Conservation (phyloP, 2,888 invertebrate species). For the Nemotelus pantherinus region DNA sequence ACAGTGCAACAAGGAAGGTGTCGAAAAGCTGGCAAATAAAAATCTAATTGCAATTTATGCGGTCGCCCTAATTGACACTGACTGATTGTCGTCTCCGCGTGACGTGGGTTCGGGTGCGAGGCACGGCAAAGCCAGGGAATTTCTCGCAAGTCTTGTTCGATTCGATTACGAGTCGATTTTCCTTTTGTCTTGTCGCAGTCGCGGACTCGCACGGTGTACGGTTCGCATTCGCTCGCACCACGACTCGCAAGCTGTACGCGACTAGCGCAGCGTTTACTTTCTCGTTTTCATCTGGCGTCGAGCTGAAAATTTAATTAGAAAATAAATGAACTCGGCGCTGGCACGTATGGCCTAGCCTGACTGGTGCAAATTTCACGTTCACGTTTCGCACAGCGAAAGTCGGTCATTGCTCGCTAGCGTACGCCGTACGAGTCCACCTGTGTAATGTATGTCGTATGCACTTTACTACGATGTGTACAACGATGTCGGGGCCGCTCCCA, state of each 20-base stretch:
- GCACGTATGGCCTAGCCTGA: background rate
- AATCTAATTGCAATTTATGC: constrained; percentile 20
- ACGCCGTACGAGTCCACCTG: constrained; percentile 29
- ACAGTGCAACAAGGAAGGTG: constrained; percentile 2
- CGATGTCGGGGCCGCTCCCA: constrained; percentile 29
- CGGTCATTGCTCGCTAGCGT: constrained; percentile 27
- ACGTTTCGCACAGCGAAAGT: constrained; percentile 34
- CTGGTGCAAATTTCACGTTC: no score
- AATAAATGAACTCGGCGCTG: constrained; percentile 25
- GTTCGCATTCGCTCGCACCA: background rate
- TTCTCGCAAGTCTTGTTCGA: background rate
- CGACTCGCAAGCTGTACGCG: background rate
- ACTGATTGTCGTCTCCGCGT: constrained; percentile 28
- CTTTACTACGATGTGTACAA: constrained; percentile 3
- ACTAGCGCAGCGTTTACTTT: background rate
- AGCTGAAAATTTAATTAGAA: constrained; percentile 28
- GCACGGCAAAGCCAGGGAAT: background rate
- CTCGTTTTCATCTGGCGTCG: constrained; percentile 10
- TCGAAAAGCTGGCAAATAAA: constrained; percentile 15
- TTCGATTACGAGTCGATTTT: constrained; percentile 3
- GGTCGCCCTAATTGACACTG: constrained; percentile 37
- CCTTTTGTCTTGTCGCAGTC: background rate
- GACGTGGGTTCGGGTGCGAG: background rate
- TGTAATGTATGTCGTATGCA: constrained; percentile 19
- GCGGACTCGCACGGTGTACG: no score